Evolutionary conservation across 2,797 vertebrate genomes (phyloP), one percentile per base, ranked within the genome.

Genomic region (Otolemur crassicaudatus): DNA sequence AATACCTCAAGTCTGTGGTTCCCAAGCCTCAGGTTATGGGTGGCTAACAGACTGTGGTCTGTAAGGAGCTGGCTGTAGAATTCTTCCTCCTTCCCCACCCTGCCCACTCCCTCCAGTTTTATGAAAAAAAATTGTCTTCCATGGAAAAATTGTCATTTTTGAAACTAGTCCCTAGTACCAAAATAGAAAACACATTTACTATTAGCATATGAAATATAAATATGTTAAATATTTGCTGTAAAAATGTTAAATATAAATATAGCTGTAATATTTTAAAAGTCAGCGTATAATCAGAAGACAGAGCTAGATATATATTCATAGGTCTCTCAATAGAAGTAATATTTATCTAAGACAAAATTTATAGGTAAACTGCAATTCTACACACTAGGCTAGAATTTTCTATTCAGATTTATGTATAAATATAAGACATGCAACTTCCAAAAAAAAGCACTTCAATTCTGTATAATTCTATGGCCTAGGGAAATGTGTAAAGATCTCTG

Each of bases 291-390:
- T 63, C 25, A 91, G 49, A 83, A 82, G 90, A 90, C 12, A 77
- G 34, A 40, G 0, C 17, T 46, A 37, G 3, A 49, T 40, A 75
- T 29, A 34, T 13, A 76, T 25, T 34, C 5, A 69, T 1, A 90
- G 58, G 65, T 92, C 5, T 67, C 53, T 63, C 11, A 65, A 46
- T 34, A 84, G 1, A 72, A 65, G 27, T 84, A 58, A 23, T 60
- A 34, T 76, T 87, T 81, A 63, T 37, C 95, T 85, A 93, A 61
- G 67, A 69, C 70, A 83, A 94, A 88, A 65, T 53, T 27, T 93
- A 0, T 58, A 95, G 87, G 14, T 37, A 83, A 83, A 72, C 6
- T 79, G 3, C 6, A 81, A 43, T 83, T 76, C 56, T 63, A 1
- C 8, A 27, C 63, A 56, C 69, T 34, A 67, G 81, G n/a, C 6